Evolutionary conservation across 2,113 vertebrate species (phyloP), one percentile per base, ranked within the genome.

Genomic region (Piprites chloris): DNA sequence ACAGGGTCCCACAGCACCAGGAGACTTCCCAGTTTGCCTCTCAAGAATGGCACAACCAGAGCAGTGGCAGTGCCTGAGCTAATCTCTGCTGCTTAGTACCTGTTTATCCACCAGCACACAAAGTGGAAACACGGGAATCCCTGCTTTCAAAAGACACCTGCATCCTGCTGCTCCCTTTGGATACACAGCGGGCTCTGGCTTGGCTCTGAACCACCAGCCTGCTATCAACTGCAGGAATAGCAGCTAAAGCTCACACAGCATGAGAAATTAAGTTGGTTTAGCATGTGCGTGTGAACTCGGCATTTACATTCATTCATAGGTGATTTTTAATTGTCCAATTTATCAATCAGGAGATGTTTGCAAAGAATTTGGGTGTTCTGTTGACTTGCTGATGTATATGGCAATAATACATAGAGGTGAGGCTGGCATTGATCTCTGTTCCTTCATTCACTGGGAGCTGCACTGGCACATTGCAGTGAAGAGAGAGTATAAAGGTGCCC

Each of bases 321-420:
- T 59, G 85, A 76, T 91, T 74, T 92, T 46, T 96, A 93, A 86
- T 95, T 80, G 93, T 80, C 67, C 87, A 86, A 59, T 96, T 94
- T 81, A 96, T 87, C 7, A 5, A 61, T 88, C 46, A 91, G 74
- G 30, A 66, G 46, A 58, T 74, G 84, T 95, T 77, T 91, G 90
- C 68, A 86, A 61, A 92, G 72, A 63, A 32, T 56, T n/a, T 52
- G 85, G 44, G 35, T 69, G 49, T 85, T 94, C 35, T 59, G 67
- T 80, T 93, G 90, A 69, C 82, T 90, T 55, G 42, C 53, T 91
- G 75, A 65, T 52, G 37, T 46, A 26, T 5, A 23, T 11, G 30
- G 73, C 50, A 95, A 41, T 41, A 41, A 35, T 35, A 15, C 18
- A 12, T 52, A 66, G 44, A 63, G 9, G 42, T 32, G 50, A 22